A percentile compares a stretch with the other conserved stretches of the same genome.
phyloP scores from a whole-genome alignment of 2,797 vertebrate species.

The Ispidina picta region DNA sequence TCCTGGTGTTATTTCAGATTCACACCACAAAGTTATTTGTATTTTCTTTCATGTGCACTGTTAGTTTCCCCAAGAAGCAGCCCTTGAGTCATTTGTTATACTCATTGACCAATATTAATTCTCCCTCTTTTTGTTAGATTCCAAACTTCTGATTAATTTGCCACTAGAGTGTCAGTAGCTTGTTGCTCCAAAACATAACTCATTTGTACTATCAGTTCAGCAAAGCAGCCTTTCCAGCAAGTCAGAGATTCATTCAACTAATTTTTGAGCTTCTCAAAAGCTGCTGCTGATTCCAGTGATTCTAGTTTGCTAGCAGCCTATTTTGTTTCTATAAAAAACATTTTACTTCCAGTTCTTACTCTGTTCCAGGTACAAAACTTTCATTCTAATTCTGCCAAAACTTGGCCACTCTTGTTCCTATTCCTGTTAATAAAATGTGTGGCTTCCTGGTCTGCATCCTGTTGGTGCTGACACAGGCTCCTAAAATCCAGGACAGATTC shows the following conservation, averaged over 20 bases:
- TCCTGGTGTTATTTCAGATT: neutral
- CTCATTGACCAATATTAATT: neutral
- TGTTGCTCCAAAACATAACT: neutral
- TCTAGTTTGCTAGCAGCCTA: neutral
- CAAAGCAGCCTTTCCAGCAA: neutral
- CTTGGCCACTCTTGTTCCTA: neutral
- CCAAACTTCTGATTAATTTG: neutral
- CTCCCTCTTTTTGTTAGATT: neutral
- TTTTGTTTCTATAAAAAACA: neutral
- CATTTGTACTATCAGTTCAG: neutral
- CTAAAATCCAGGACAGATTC: neutral
- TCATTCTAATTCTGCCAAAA: constrained; percentile 29
- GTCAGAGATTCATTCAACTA: neutral
- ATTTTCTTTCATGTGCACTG: neutral
- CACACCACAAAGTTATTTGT: neutral
- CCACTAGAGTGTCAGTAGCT: neutral
- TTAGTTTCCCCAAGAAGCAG: neutral
- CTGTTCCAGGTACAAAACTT: neutral
- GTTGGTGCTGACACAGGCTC: constrained; percentile 19
- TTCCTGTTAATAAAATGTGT: constrained; percentile 31
- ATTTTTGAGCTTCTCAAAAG: neutral
- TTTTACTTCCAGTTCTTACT: neutral
- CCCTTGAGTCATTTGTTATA: neutral
- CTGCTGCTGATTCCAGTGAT: neutral
- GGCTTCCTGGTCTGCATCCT: constrained; percentile 43